Conservation (phyloP, 2,797 vertebrate genomes). For the Hemitrygon akajei region DNA sequence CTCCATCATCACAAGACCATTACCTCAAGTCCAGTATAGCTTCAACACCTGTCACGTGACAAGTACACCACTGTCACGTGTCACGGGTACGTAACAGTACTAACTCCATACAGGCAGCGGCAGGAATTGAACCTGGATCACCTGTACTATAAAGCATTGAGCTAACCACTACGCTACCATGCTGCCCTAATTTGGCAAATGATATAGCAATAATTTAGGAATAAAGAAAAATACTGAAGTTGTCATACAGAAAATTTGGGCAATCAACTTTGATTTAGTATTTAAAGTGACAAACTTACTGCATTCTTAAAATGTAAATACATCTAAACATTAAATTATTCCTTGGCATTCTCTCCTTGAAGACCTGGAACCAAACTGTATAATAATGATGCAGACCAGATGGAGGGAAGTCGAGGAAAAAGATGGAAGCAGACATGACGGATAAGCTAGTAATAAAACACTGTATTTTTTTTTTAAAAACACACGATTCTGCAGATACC, state of each 20-base stretch:
- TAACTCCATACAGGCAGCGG: too few species aligned
- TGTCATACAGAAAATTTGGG: not conserved
- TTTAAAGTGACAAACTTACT: not conserved
- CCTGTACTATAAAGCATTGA: too few species aligned
- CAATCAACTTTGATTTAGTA: not conserved
- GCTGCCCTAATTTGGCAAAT: not conserved
- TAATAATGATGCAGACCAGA: too few species aligned
- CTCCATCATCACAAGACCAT: too few species aligned
- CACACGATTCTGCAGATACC: too few species aligned
- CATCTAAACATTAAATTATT: not conserved
- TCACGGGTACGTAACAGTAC: too few species aligned
- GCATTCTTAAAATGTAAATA: not conserved
- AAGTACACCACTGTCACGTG: too few species aligned
- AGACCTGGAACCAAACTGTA: not conserved
- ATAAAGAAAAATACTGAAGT: not conserved
- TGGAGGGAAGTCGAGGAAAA: not conserved
- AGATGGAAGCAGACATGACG: not conserved
- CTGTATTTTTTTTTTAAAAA: not conserved
- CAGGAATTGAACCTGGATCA: too few species aligned
- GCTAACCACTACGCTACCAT: too few species aligned
- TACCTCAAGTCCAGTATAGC: too few species aligned
- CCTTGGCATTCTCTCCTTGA: not conserved
- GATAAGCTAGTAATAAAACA: not conserved
- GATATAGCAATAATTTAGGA: not conserved
- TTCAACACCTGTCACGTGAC: too few species aligned